Conservation (phyloP, 2,113 vertebrate genomes). For the Vidua chalybeata region DNA sequence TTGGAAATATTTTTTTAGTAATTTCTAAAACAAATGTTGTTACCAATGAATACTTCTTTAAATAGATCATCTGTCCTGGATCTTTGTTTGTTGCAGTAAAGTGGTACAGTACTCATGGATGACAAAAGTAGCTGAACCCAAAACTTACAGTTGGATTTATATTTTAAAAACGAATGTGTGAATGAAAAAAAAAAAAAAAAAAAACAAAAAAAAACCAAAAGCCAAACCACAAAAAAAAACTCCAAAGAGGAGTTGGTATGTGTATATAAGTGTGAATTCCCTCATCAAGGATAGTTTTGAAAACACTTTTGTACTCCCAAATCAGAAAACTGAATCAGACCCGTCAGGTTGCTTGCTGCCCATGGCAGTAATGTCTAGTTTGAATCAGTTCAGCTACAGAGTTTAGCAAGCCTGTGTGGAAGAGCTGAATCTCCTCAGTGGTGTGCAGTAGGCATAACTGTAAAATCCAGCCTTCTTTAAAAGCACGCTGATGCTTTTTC, state of each 20-base stretch:
- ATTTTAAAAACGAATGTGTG: background rate
- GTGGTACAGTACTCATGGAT: background rate
- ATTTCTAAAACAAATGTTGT: background rate
- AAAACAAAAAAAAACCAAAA: background rate
- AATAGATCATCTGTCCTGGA: background rate
- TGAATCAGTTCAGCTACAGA: background rate
- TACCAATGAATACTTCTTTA: background rate
- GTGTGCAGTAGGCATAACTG: background rate
- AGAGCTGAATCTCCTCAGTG: background rate
- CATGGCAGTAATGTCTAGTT: background rate
- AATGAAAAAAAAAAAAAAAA: background rate
- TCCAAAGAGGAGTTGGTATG: background rate
- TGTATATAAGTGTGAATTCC: background rate
- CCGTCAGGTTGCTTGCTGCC: background rate
- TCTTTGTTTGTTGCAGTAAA: background rate
- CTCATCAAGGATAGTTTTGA: background rate
- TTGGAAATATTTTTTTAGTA: background rate
- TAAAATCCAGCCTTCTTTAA: background rate
- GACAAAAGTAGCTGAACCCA: background rate
- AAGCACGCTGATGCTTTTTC: rapidly evolving
- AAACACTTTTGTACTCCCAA: background rate
- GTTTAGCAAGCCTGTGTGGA: background rate
- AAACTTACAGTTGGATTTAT: background rate
- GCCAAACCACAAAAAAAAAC: background rate
- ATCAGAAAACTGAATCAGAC: background rate